Evolutionary conservation across 2,113 vertebrate genomes (phyloP).

Genomic region (Thunnus maccoyii): DNA sequence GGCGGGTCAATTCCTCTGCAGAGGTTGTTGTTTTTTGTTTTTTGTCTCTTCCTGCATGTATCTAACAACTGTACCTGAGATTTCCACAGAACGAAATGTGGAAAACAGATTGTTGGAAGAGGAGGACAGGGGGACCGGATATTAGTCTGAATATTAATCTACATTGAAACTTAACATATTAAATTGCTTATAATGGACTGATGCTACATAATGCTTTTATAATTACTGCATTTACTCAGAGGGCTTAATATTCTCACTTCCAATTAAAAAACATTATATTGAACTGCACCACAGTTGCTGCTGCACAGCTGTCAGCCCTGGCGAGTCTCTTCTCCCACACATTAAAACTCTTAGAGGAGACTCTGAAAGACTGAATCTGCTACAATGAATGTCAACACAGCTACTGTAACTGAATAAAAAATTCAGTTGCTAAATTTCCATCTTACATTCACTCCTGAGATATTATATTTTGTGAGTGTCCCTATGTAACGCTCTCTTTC

Average conservation of each 20-base stretch:
- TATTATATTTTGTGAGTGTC: neutral
- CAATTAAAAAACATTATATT: slow-evolving; percentile 19
- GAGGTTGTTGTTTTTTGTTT: neutral
- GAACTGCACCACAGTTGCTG: neutral
- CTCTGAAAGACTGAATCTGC: slow-evolving; percentile 14
- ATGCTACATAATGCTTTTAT: neutral
- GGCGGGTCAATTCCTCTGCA: slow-evolving; percentile 41
- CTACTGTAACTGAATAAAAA: neutral
- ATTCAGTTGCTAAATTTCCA: neutral
- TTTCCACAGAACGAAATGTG: neutral
- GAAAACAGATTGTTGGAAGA: neutral
- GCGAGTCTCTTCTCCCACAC: slow-evolving; percentile 5
- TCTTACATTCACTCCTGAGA: neutral
- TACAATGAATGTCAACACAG: neutral
- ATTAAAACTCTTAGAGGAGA: neutral
- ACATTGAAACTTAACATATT: neutral
- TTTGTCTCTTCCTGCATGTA: neutral
- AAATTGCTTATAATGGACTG: neutral
- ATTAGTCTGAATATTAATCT: neutral
- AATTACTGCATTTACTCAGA: slow-evolving; percentile 6
- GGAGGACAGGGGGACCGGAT: neutral
- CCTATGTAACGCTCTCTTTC: neutral
- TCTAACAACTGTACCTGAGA: slow-evolving; percentile 24
- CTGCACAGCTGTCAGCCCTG: neutral
- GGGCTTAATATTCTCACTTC: neutral